Evolutionary conservation across 2,113 vertebrate genomes (phyloP), one percentile per base, ranked within the genome.

Genomic region (Stegostoma tigrinum): DNA sequence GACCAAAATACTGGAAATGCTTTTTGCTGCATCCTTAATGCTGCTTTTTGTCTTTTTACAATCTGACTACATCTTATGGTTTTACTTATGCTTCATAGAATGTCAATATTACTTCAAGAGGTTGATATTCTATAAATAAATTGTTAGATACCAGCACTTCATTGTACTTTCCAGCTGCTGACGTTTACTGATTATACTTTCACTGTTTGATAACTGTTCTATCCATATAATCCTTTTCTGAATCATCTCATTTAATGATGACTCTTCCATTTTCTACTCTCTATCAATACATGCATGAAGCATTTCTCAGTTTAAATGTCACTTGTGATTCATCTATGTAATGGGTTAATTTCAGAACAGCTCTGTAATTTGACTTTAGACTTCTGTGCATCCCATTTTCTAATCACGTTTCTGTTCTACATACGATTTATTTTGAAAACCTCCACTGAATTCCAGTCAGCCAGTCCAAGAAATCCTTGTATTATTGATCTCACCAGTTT

Each of bases 161-260:
- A 94, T 94, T 94, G n/a, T 17, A 3, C 38, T 94, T 45, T 70
- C 42, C 10, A 70, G 38, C 66, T 70, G 38, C 38, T 42, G 67
- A 52, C 10, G 70, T 94, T 45, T 38, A 70, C 87, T 64, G 87
- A 30, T 67, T 48, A 27, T 70, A 70, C 38, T 17, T 91, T 94
- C 66, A 70, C 23, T 94, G 67, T 48, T 94, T 94, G 93, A 70
- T 30, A 94, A 68, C 38, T 68, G 23, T 70, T 94, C 27, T 38
- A 94, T 42, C 42, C 12, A 70, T 30, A 61, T 34, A 61, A 90
- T 90, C 27, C 52, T 90, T 90, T 90, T 94, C 66, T 94, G 23
- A 94, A 67, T 94, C 93, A 94, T 24, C 66, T 94, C 67, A 94
- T 70, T 70, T 94, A 94, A 70, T 94, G 93, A 94, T 0, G 24